Percentiles rank a stretch among this genome's conserved stretches.
phyloP scores from a whole-genome alignment of 2,888 invertebrate genomes.

The Hyles lineata region DNA sequence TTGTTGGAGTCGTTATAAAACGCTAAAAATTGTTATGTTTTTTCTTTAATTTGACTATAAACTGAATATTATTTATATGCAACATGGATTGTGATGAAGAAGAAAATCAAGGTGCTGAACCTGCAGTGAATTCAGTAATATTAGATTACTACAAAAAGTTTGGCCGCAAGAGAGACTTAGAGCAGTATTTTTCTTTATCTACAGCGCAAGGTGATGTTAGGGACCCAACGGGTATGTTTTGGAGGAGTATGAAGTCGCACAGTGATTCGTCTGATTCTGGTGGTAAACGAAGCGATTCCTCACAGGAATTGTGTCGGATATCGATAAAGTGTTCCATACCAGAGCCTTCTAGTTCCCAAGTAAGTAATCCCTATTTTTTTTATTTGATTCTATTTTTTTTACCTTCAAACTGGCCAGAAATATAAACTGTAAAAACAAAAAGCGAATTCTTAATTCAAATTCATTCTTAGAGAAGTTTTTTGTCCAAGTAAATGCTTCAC shows the following conservation, averaged over 20 bases:
- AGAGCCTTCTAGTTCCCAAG: slow-evolving; percentile 66
- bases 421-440: neutral
- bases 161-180: slow-evolving; percentile 87
- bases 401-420: neutral
- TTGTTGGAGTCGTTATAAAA: slow-evolving; percentile 33
- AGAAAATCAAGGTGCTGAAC: slow-evolving; percentile 37
- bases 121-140: slow-evolving; percentile 73
- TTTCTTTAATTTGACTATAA: neutral
- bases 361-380: slow-evolving; percentile 37
- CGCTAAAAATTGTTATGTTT: slow-evolving; percentile 11
- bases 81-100: slow-evolving; percentile 64
- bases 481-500: neutral
- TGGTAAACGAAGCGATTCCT: slow-evolving; percentile 69
- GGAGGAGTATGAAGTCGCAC: slow-evolving; percentile 76
- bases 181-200: slow-evolving; percentile 86
- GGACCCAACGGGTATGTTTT: slow-evolving; percentile 72
- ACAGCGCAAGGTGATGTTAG: slow-evolving; percentile 74
- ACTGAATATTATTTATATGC: slow-evolving; percentile 6
- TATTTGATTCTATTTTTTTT: too few species aligned
- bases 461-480: neutral
- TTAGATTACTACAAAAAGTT: slow-evolving; percentile 89
- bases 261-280: slow-evolving; percentile 75
- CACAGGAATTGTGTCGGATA: slow-evolving; percentile 75
- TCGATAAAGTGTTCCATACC: slow-evolving; percentile 73
- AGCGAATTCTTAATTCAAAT: neutral